Base-by-base conservation (phyloP, 2,888 invertebrate genomes). In the Habrosyne pyritoides region DNA sequence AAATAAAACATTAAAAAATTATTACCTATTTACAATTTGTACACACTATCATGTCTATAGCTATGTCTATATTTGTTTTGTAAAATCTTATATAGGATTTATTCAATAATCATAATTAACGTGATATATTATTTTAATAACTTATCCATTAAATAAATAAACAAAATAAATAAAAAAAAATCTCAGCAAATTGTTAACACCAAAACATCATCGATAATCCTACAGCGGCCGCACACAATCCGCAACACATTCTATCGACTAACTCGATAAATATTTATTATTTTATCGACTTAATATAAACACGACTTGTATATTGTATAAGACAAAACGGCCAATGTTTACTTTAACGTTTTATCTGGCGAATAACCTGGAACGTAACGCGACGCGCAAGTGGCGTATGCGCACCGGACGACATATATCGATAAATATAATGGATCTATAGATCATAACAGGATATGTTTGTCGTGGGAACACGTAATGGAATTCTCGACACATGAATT, bases 371-470 rank as follows among this genome's bases (percentile, higher is more conserved):
- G 28, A n/a, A 50, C 21, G 50, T 28, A 50, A 50, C 3, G 28
- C 48, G 42, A 42, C 14, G 14, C 42, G 42, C 18, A 42, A 18
- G 33, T 33, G 33, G 18, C 42, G 42, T 18, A 7, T 18, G 42
- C 42, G 42, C 48, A 48, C 50, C 50, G 50, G 50, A 50, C 28
- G 50, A 30, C 42, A 50, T 33, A 47, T 47, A 50, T 50, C 50
- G 50, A 50, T 50, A 54, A 51, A 51, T 21, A 8, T 49, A 49
- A 49, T 49, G 30, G 28, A 50, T 30, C 28, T 68, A 72, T 68
- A 70, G 62, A 64, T 64, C 60, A 52, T 30, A 33, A 28, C 66
- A 69, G 60, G 72, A 72, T 66, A 28, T 18, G 10, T 28, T 18
- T 57, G 54, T 28, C 60, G 73, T 71, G 71, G 62, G 71, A 18